Conservation (phyloP, 2,113 vertebrate species). For the Natator depressus region DNA sequence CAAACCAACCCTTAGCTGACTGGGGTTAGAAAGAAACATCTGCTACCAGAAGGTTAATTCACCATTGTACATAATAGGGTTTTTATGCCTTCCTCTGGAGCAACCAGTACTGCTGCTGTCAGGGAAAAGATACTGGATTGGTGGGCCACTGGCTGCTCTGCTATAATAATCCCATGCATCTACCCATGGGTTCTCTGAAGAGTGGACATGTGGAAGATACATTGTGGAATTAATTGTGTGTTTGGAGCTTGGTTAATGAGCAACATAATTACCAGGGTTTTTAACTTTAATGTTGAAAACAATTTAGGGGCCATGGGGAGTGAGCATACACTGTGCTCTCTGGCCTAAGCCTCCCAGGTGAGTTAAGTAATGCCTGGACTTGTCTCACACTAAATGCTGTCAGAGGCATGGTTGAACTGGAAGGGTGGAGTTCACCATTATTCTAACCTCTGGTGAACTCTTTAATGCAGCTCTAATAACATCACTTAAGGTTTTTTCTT, state of each 20-base stretch:
- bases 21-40: not conserved
- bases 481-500: not conserved
- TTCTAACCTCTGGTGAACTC: slow-evolving; percentile 39
- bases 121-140: not conserved
- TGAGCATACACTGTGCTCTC: slow-evolving; percentile 11
- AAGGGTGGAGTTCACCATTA: slow-evolving; percentile 62
- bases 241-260: not conserved
- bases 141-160: not conserved
- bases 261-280: not conserved
- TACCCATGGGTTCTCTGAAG: not conserved
- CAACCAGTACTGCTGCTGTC: not conserved
- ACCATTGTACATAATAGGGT: not conserved
- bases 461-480: slow-evolving; percentile 12
- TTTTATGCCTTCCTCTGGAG: not conserved
- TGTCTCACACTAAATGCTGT: slow-evolving; percentile 34
- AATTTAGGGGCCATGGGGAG: slow-evolving; percentile 43
- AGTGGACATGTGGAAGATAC: not conserved
- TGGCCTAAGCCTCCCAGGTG: slow-evolving; percentile 36
- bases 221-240: not conserved
- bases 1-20: not conserved
- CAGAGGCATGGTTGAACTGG: slow-evolving; percentile 49
- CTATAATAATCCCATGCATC: not conserved
- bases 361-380: slow-evolving; percentile 35
- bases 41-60: not conserved
- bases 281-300: slow-evolving; percentile 25